Evolutionary conservation across 2,888 invertebrate species (phyloP).

Genomic region (Epinotia nisella): DNA sequence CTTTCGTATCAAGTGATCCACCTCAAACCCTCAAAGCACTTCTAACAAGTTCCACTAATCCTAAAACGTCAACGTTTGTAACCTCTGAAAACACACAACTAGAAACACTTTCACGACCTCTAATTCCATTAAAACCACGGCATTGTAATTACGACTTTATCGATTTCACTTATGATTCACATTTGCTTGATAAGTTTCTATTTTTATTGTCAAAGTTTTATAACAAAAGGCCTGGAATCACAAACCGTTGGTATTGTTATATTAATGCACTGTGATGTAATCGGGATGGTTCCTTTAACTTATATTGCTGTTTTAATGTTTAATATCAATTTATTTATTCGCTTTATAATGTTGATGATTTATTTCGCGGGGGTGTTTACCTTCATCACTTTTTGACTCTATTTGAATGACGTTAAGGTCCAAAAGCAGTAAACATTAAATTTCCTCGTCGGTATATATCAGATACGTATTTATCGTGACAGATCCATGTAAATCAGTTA

Average conservation of each 20-base stretch:
- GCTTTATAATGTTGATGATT: not conserved
- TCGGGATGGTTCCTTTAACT: conserved; percentile 20
- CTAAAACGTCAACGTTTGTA: conserved; percentile 31
- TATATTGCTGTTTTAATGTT: conserved; percentile 1
- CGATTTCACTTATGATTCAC: not conserved
- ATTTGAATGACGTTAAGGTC: too few species aligned
- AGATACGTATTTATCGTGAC: too few species aligned
- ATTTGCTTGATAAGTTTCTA: not conserved
- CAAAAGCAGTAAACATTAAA: too few species aligned
- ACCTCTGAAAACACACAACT: conserved; percentile 19
- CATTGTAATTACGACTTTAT: not conserved
- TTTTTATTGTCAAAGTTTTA: not conserved
- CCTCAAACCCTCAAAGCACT: conserved; percentile 23
- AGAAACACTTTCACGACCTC: not conserved
- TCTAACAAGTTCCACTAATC: conserved; percentile 26
- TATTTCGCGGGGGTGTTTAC: not conserved
- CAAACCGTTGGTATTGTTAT: conserved; percentile 24
- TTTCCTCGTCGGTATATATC: too few species aligned
- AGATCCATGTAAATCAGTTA: too few species aligned
- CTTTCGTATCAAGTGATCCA: conserved; percentile 12
- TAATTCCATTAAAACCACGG: not conserved
- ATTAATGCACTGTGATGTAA: conserved; percentile 28
- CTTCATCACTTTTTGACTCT: too few species aligned
- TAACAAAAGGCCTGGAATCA: conserved; percentile 8
- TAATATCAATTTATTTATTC: not conserved